Base-by-base conservation (phyloP, 2,888 invertebrate species). In the Alloplasta piceator region DNA sequence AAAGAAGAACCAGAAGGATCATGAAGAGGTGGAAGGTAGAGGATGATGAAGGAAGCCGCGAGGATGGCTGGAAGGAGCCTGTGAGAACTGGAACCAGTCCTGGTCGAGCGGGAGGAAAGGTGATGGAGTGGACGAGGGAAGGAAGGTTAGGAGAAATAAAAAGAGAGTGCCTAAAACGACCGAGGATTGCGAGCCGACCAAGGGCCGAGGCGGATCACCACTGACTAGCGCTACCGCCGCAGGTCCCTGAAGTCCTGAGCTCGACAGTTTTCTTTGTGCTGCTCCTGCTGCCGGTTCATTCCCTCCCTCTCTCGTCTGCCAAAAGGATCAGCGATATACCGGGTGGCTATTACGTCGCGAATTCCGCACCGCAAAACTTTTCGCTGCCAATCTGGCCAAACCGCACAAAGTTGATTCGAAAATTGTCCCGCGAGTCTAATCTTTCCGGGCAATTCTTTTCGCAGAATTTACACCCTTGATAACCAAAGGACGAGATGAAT, bases 81-180 rank as follows among this genome's bases (percentile, higher is more conserved):
- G 85, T 86, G 86, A 86, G 86, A 86, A 86, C 84, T 82, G 84
- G 85, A 85, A 85, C 85, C 85, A 85, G 86, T 86, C 85, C 81
- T 80, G 68, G 78, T 46, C 75, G 71, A 74, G 48, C 52, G 39
- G 67, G 71, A 46, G 26, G 66, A 71, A 67, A 39, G 26, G 41
- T 52, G 26, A 26, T 38, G 48, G 58, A 26, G 12, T 64, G 1
- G 26, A 14, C 61, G 50, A 61, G 61, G 56, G 36, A 63, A 56
- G 52, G 36, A 41, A 50, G 66, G 26, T 26, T 26, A 26, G 26
- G 26, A 26, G 26, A 26, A 26, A 26, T 26, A 71, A 75, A 67
- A 48, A 61, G n/a, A 56, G 50, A 39, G 43, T 52, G 14, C 26
- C 26, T 43, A 7, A 36, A 56, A 71, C 67, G 60, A 75, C 41